Evolutionary conservation across 2,113 vertebrate species (phyloP), one percentile per base, ranked within the genome.

Genomic region (Paramisgurnus dabryanus): DNA sequence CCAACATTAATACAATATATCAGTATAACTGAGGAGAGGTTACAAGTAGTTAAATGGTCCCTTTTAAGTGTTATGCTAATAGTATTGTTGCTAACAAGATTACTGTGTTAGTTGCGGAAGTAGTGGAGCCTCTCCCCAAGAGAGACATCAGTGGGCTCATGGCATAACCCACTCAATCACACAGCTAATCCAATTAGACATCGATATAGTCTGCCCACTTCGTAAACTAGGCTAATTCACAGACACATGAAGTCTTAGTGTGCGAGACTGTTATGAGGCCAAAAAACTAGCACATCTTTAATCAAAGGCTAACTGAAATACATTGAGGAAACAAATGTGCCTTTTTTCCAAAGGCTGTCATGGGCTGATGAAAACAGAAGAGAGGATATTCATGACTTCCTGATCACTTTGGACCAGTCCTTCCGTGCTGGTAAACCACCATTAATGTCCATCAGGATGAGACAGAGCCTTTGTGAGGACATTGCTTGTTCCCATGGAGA

Each of bases 171-270:
- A 78, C 79, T 83, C 66, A 57, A 53, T 68, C 47, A 18, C 27
- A 55, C 55, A 57, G 65, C 70, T 85, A 85, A 85, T 84, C 68
- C 78, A 77, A 82, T 86, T 80, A 86, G 49, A 65, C 57, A 72
- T 81, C 78, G 66, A 79, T 76, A 65, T 72, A 58, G 70, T 70
- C 60, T 69, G 65, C 66, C 76, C 73, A 64, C 69, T 64, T 67
- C n/a, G 53, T 84, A 64, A 83, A 80, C 73, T 69, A 80, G 72
- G 79, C 72, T 81, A 83, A 80, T 79, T 83, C 79, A 58, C 27
- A 1, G 11, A 63, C 57, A 63, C 71, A 68, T 80, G 67, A 34
- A 34, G 27, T 34, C 27, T 66, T 49, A 50, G 11, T 61, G 53
- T 65, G 41, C 53, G 55, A 69, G 60, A 34, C 39, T 76, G 40